Percentiles rank a stretch among this genome's conserved stretches.
phyloP scores from a whole-genome alignment of 2,888 invertebrate genomes.

The Yponomeuta sedellus region DNA sequence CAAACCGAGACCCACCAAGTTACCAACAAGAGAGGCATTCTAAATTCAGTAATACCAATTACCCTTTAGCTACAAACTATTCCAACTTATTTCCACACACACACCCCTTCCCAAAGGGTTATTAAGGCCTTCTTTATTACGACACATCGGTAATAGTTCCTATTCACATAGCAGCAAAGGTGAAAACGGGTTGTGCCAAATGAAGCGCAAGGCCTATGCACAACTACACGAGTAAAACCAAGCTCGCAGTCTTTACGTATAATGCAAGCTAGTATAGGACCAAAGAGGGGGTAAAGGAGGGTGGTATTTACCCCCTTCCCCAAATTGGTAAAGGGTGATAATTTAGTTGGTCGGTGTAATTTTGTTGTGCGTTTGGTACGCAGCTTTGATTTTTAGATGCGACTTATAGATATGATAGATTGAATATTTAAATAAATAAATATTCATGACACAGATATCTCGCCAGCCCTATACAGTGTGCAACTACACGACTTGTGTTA shows the following conservation, averaged over 20 bases:
- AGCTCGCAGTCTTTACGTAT: constrained; percentile 41
- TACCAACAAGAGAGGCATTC: neutral
- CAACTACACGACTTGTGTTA: too few species aligned
- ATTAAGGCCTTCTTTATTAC: neutral
- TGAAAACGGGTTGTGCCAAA: neutral
- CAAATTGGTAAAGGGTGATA: constrained; percentile 11
- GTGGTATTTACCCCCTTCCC: constrained; percentile 14
- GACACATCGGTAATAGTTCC: neutral
- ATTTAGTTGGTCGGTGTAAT: constrained; percentile 18
- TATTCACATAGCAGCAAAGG: neutral
- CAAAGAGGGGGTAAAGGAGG: constrained; percentile 29
- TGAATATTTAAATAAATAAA: too few species aligned
- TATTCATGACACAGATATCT: too few species aligned
- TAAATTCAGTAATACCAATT: neutral
- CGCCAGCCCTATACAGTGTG: too few species aligned
- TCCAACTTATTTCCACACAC: neutral
- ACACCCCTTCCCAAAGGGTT: neutral
- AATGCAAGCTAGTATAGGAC: constrained; percentile 65
- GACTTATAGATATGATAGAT: too few species aligned
- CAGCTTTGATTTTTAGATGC: constrained; percentile 60
- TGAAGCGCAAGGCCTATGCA: constrained; percentile 41
- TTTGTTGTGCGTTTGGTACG: neutral
- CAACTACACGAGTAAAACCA: constrained; percentile 53
- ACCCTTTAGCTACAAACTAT: constrained; percentile 1
- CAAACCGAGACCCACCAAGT: neutral